These are phyloP conservation scores for Lepus oiostolus DNA, from an alignment of 2,797 vertebrate genomes.

Conservation along the genomic window DNA sequence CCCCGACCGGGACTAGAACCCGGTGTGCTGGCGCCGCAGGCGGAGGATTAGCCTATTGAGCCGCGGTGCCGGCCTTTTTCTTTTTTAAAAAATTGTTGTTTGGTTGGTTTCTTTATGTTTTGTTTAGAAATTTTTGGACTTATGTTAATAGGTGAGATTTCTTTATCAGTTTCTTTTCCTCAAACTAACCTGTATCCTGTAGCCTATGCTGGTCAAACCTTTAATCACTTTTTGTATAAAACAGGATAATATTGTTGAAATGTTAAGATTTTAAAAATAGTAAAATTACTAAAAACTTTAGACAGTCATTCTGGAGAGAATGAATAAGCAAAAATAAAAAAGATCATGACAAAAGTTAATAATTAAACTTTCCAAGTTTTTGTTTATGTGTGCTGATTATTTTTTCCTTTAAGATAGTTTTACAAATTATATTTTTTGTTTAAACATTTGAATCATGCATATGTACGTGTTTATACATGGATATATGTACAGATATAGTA, in stretches of 20 bases:
- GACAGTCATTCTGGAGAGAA: neutral
- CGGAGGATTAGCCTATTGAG: no score
- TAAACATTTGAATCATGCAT: neutral
- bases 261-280: neutral
- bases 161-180: neutral
- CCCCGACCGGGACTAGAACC: no score
- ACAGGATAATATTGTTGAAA: neutral
- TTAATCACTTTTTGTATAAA: neutral
- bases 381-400: neutral
- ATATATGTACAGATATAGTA: neutral
- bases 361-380: neutral
- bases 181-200: neutral
- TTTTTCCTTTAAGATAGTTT: neutral
- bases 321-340: neutral
- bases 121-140: neutral
- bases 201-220: neutral
- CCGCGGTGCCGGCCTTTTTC: no score
- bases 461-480: neutral
- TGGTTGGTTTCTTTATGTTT: neutral
- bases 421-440: slow-evolving; percentile 7
- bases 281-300: neutral
- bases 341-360: neutral
- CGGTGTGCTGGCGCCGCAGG: no score
- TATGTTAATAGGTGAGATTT: neutral
- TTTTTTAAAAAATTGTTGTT: neutral